Percentiles rank a stretch among this genome's conserved stretches.
Evolutionary conservation across 1,140 invertebrate species (phyloP).

Genomic region (Nasonia giraulti): DNA sequence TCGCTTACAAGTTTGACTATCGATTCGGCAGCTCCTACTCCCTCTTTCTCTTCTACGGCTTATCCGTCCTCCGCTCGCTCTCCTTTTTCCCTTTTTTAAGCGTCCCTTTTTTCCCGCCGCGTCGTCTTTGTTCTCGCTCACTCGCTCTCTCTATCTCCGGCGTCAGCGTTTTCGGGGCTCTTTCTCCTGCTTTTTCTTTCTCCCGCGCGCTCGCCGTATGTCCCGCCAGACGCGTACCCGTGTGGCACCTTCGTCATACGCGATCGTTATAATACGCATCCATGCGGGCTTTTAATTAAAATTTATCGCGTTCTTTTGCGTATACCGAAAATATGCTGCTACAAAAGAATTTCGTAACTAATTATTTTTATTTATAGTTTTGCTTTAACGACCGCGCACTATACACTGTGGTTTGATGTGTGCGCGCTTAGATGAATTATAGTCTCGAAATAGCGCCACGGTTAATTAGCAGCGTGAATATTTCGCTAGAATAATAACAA

Average conservation of each 20-base stretch:
- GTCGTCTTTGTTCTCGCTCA: constrained; percentile 32
- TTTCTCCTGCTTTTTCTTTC: neutral
- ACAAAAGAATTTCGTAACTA: neutral
- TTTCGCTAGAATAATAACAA: neutral
- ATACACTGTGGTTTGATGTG: too few species aligned
- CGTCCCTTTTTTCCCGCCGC: constrained; percentile 27
- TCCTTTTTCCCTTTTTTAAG: neutral
- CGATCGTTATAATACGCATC: neutral
- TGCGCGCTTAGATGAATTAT: too few species aligned
- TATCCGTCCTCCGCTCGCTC: constrained; percentile 4
- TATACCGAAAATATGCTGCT: neutral
- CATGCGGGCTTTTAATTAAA: neutral
- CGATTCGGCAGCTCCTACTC: constrained; percentile 11
- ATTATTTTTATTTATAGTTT: constrained; percentile 2
- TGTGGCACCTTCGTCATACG: constrained; percentile 33
- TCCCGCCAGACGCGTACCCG: constrained; percentile 51
- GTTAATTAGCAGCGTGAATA: neutral
- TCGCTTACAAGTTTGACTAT: constrained; percentile 35
- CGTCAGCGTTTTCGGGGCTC: constrained; percentile 40
- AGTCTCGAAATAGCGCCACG: neutral
- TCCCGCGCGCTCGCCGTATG: constrained; percentile 64
- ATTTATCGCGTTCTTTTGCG: neutral
- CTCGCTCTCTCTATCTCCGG: constrained; percentile 38
- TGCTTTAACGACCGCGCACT: neutral
- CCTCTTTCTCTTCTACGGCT: neutral